Base-by-base conservation (phyloP, 2,888 invertebrate genomes). In the Epiblema foenella region DNA sequence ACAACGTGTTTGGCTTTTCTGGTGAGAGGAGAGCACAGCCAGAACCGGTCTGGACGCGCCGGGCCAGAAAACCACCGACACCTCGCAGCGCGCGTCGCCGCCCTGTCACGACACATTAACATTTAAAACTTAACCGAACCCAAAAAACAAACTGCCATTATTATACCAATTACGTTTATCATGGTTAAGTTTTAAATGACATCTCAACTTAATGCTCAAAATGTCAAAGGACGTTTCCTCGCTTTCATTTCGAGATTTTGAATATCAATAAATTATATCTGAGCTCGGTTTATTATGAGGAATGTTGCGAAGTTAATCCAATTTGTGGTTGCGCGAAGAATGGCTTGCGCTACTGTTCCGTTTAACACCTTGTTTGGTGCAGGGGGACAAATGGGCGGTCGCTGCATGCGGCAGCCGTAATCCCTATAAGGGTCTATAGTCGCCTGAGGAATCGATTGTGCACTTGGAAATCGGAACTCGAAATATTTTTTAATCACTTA, bases 21-120 rank as follows among this genome's bases (percentile, higher is more conserved):
- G 87, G 85, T 82, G 89, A 86, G 83, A 83, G 68, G 63, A 46
- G 62, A 59, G 67, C 67, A 46, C 59, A 51, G 85, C 84, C 83
- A 79, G 78, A 92, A 93, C 93, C 92, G 93, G 93, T 93, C 91
- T 81, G 84, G 76, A 85, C 83, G 90, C 93, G 89, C 88, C 90
- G 89, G 88, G 85, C 89, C 93, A 92, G 92, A 93, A 93, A 93
- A 91, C 91, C 91, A 85, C 90, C 87, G 87, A 91, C 93, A 91
- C 93, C 91, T 91, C 87, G 85, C 87, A 78, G 79, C 81, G 77
- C 77, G 77, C 84, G 81, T 82, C 84, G 83, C 84, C 86, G 84
- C 88, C 88, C 86, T 91, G 91, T 91, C 92, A 91, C 90, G 91
- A 91, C 88, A 90, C 89, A 93, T 92, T 91, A 90, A 90, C 88